Evolutionary conservation across 2,888 invertebrate species (phyloP), one percentile per base, ranked within the genome.

Genomic region (Drosophila merina): DNA sequence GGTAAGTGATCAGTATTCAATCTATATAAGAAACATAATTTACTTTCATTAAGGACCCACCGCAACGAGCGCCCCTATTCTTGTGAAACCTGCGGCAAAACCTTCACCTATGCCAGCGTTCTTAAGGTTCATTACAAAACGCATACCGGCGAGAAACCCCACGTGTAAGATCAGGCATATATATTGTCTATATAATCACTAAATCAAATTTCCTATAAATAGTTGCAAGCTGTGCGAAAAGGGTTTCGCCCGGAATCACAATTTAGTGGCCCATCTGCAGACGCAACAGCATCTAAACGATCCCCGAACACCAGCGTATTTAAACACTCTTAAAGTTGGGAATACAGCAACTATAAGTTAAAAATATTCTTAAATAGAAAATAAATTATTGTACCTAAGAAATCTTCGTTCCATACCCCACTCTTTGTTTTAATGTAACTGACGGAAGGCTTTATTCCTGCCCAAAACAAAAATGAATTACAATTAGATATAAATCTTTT

Each of bases 61-160:
- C 90, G 91, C 2, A 91, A 91, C 63, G 92, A 91, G 62, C 83
- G 91, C 31, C 92, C 89, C 4, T 92, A 90, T 62, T 76, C 72
- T 12, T 92, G 91, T 45, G 81, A 83, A 31, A 89, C 89, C 0
- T 92, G 92, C 59, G 91, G 89, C 3, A 92, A 92, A 76, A 86
- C 83, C 3, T 92, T 92, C 38, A 90, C 91, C 2, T 91, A 92
- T 60, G 88, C 91, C 10, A 91, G 90, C 70, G 91, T 92, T 3
- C 77, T 92, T 0, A 91, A 91, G 57, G 87, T 88, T 2, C 92
- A 92, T 64, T 81, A 84, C 54, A 79, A 90, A 67, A 91, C 89
- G 2, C 91, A 91, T 56, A 91, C 91, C 0, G 91, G 91, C n/a
- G 91, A 91, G 69, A 91, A 90, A 57, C 90, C 91, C 0, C 91